Evolutionary conservation across 2,888 invertebrate species (phyloP), one percentile per base, ranked within the genome.

Genomic region (Temnothorax rugatulus): DNA sequence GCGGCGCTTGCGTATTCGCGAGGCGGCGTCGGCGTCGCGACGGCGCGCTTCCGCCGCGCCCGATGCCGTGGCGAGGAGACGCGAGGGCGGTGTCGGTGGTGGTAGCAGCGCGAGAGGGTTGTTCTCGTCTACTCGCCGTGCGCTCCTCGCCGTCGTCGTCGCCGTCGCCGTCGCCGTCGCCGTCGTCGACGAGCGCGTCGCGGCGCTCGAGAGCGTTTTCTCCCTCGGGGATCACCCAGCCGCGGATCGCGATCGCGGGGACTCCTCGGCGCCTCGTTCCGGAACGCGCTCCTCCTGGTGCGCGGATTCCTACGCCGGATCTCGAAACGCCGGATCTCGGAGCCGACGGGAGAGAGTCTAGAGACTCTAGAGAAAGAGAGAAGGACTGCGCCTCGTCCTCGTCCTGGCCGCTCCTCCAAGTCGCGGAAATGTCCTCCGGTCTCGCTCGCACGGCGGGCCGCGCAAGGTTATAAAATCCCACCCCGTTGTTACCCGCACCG

Each of bases 51-150:
- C 57, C 79, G 89, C 88, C 88, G 74, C 77, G 63, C 79, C 77
- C 74, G 69, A 75, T 81, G 85, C 66, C 75, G 86, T 74, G 87
- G 84, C 83, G 89, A 64, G 87, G 89, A 85, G 86, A 87, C 89
- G 88, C 86, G 89, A 90, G 89, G 89, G 90, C 90, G 90, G 90
- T 90, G 90, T 90, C 90, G 88, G 90, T 89, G 89, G 86, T 87
- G 82, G 86, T 86, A 84, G 87, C 79, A 89, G 84, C 68, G 84
- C 79, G 59, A 69, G 59, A 88, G 84, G 75, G 50, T 21, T 41
- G 83, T 87, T 86, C 86, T 86, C 66, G 29, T 77, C 82, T 84
- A 84, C 84, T 84, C 86, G 66, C 84, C 81, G 50, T 69, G 69
- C 76, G 86, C 81, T 82, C 82, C 82, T 87, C 82, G 75, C 52